Percentiles rank a stretch among this genome's conserved stretches.
phyloP scores from a whole-genome alignment of 2,797 vertebrate species.

The Gymnodraco acuticeps region DNA sequence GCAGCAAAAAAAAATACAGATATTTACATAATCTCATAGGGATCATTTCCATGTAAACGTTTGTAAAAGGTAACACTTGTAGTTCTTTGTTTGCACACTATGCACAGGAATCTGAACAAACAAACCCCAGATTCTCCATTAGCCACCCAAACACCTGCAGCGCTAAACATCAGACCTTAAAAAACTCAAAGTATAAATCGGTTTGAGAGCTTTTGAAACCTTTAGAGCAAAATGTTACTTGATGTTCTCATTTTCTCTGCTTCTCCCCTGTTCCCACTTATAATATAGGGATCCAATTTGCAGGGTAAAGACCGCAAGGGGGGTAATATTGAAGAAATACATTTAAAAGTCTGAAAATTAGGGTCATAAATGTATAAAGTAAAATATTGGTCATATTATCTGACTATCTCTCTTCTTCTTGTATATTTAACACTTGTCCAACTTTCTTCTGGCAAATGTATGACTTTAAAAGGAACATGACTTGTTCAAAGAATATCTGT shows the following conservation, averaged over 20 bases:
- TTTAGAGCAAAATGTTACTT: slow-evolving; percentile 1
- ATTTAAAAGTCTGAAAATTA: too few species aligned
- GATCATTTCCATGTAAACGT: slow-evolving; percentile 71
- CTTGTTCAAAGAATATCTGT: too few species aligned
- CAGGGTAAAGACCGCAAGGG: not conserved
- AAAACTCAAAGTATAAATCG: not conserved
- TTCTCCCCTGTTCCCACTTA: not conserved
- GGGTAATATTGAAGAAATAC: too few species aligned
- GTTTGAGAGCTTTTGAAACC: slow-evolving; percentile 10
- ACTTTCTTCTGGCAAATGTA: too few species aligned
- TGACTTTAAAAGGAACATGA: too few species aligned
- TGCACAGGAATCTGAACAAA: not conserved
- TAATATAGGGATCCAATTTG: not conserved
- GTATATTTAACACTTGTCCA: too few species aligned
- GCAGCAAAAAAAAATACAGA: slow-evolving; percentile 36
- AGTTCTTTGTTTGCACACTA: not conserved
- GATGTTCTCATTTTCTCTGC: not conserved
- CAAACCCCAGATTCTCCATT: not conserved
- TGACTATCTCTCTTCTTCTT: too few species aligned
- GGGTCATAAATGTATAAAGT: too few species aligned
- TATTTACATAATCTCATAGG: slow-evolving; percentile 27
- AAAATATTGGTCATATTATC: too few species aligned
- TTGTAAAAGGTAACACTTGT: slow-evolving; percentile 55
- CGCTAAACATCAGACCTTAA: not conserved
- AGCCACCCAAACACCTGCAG: slow-evolving; percentile 6